Evolutionary conservation across 1,140 invertebrate species (phyloP), one percentile per base, ranked within the genome.

Genomic region (Camponotus pennsylvanicus): DNA sequence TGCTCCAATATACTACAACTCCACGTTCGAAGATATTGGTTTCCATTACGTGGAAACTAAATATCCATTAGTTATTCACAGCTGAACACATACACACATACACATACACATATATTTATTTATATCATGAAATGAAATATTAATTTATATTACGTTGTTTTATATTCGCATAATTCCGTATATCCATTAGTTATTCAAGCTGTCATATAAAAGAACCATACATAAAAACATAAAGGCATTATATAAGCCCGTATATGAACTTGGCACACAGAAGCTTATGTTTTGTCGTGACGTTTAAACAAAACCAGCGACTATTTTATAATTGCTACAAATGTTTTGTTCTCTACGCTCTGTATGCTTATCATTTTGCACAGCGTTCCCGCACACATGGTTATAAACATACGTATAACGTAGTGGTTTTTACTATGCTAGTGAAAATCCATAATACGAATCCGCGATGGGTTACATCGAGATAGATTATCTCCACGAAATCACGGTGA

Each of bases 401-500:
- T 27, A 8, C 0, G n/a, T n/a, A n/a, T n/a, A n/a, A n/a, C 11
- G 27, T 21, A 73, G 15, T 21, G 37, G 15, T 61, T 73, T 59
- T 61, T 83, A 18, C 11, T 27, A 42, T 42, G 3, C 21, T 27
- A 42, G 27, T 61, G 67, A 75, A 42, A 73, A 45, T 73, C 70
- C 5, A 61, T 61, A 73, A 83, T 57, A 40, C 64, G 9, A 71
- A 32, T 27, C 15, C 34, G 49, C 45, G 27, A 27, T 27, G 21
- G 37, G 5, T 57, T 32, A 57, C 49, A 59, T 55, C 67, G 79
- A 45, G 45, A 27, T 52, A 34, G 79, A 73, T 55, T 70, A 71
- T 73, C 69, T 27, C 15, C n/a, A 59, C 45, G 79, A 83, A 83
- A 61, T 61, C 27, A n/a, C 55, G 21, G 40, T 11, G n/a, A 71